A percentile compares a stretch with the other conserved stretches of the same genome.
These are phyloP conservation scores for Chionoecetes opilio DNA, from an alignment of 1,140 invertebrate species.

Conservation along the genomic window DNA sequence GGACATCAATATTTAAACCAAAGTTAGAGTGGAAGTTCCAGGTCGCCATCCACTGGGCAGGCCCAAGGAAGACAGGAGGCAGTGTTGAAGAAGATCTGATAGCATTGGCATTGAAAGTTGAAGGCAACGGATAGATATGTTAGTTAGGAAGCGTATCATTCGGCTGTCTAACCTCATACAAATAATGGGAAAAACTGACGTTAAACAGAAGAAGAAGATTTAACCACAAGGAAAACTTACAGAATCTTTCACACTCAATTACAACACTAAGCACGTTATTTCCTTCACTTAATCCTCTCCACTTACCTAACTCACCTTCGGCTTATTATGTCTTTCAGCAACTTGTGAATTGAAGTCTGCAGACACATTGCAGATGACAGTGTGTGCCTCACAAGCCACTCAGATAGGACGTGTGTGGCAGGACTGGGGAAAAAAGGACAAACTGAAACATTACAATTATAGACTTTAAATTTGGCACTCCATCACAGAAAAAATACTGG, in stretches of 20 bases:
- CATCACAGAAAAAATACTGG: not conserved
- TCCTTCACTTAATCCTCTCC: too few relatives aligned
- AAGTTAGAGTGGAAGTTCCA: too few relatives aligned
- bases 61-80: too few relatives aligned
- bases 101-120: too few relatives aligned
- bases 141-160: too few relatives aligned
- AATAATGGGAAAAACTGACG: too few relatives aligned
- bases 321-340: slow-evolving; percentile 99
- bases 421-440: slow-evolving; percentile 85
- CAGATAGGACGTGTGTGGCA: slow-evolving; percentile 97
- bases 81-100: too few relatives aligned
- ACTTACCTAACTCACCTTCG: slow-evolving; percentile 95
- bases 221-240: not conserved
- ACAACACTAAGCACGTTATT: not conserved
- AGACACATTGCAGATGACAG: slow-evolving; percentile 99
- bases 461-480: not conserved
- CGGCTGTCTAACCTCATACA: too few relatives aligned
- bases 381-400: slow-evolving; percentile 98
- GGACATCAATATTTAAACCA: too few relatives aligned
- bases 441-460: not conserved
- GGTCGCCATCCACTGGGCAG: too few relatives aligned
- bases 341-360: slow-evolving; percentile 99
- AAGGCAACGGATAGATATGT: too few relatives aligned
- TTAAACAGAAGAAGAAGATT: too few relatives aligned
- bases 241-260: not conserved